Conservation (phyloP, 1,140 invertebrate species). For the Saxidomus purpurata region DNA sequence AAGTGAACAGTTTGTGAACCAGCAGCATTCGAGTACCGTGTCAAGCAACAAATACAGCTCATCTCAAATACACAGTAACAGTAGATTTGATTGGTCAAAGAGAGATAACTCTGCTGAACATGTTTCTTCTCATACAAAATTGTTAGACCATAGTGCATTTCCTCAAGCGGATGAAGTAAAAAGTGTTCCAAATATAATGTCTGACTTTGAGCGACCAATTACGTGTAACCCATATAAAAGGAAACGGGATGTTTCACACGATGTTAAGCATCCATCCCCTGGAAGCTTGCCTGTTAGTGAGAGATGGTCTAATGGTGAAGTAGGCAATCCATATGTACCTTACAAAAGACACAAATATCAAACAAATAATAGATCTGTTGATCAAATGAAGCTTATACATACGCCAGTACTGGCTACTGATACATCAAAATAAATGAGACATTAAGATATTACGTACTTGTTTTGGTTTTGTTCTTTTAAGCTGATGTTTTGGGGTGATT, state of each 20-base stretch:
- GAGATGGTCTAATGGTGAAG: neutral
- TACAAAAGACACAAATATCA: slow-evolving; percentile 47
- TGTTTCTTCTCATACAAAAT: too few species aligned
- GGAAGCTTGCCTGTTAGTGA: neutral
- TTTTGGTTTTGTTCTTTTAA: too few species aligned
- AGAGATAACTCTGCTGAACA: neutral
- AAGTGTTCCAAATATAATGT: neutral
- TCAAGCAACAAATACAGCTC: neutral
- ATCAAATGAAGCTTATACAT: slow-evolving; percentile 28
- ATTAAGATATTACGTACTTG: too few species aligned
- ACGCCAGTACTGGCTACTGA: slow-evolving; percentile 26
- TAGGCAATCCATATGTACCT: slow-evolving; percentile 31
- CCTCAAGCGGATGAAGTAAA: neutral
- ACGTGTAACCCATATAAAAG: neutral
- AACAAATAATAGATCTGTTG: neutral
- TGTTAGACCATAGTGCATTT: neutral
- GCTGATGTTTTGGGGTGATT: too few species aligned
- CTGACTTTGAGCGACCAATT: neutral
- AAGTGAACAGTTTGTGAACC: neutral
- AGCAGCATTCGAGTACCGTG: neutral
- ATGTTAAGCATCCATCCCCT: neutral
- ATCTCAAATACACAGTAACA: neutral
- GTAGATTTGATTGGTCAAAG: neutral
- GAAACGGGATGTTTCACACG: neutral
- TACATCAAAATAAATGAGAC: neutral